A percentile compares a stretch with the other conserved stretches of the same genome.
These are phyloP conservation scores for Epicampocera succincta DNA, from an alignment of 2,888 invertebrate genomes.

Conservation along the genomic window DNA sequence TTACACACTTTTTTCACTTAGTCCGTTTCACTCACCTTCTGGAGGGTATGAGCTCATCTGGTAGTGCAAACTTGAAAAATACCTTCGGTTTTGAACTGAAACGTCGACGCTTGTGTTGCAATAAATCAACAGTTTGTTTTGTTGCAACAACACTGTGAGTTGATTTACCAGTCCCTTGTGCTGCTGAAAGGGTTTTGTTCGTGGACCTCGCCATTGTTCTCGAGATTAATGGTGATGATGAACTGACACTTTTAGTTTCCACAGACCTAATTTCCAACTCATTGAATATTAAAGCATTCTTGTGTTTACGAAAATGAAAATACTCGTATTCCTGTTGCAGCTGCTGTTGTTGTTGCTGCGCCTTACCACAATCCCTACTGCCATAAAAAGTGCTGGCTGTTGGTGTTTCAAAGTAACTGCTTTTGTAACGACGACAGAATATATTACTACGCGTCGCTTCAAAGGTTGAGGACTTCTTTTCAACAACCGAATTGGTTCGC, in stretches of 20 bases:
- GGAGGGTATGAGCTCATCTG: conserved; percentile 60
- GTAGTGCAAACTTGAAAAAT: conserved; percentile 66
- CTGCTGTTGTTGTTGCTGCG: background rate
- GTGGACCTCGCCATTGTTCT: conserved; percentile 5
- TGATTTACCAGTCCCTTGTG: conserved; percentile 26
- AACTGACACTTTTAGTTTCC: conserved; percentile 31
- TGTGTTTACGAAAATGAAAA: conserved; percentile 42
- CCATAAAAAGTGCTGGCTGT: conserved; percentile 16
- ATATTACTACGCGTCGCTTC: conserved; percentile 67
- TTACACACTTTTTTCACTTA: conserved; percentile 3
- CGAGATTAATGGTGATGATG: conserved; percentile 19
- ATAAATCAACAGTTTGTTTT: conserved; percentile 55
- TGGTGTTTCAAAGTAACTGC: conserved; percentile 66
- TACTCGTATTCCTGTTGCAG: conserved; percentile 1
- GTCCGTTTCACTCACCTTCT: conserved; percentile 64
- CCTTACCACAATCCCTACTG: conserved; percentile 4
- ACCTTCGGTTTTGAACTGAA: conserved; percentile 71
- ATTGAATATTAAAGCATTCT: conserved; percentile 58
- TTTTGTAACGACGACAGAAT: conserved; percentile 71
- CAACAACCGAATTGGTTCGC: conserved; percentile 55
- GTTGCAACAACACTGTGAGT: conserved; percentile 12
- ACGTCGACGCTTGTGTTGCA: conserved; percentile 70
- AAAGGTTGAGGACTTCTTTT: conserved; percentile 65
- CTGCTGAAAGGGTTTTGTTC: conserved; percentile 11
- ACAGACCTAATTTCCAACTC: conserved; percentile 54